Conservation (phyloP, 2,888 invertebrate species). For the Sphaerophoria taeniata region DNA sequence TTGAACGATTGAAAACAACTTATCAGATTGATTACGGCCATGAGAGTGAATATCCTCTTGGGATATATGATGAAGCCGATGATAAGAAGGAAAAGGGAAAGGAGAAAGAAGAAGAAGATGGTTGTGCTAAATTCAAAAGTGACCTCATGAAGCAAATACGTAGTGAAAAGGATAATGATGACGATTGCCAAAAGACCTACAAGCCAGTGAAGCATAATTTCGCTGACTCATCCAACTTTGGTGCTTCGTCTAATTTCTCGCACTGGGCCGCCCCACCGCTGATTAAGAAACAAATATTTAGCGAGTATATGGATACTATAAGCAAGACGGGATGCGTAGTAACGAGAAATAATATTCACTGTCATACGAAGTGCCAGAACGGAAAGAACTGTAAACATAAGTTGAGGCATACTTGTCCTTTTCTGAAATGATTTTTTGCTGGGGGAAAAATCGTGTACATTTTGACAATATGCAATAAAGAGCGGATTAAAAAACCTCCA, state of each 20-base stretch:
- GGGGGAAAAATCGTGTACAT: neutral
- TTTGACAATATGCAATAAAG: neutral
- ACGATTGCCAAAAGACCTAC: constrained; percentile 78
- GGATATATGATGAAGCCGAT: constrained; percentile 79
- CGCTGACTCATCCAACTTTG: constrained; percentile 77
- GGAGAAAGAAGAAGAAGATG: constrained; percentile 77
- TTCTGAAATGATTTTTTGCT: constrained; percentile 23
- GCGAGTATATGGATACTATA: constrained; percentile 82
- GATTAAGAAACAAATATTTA: constrained; percentile 77
- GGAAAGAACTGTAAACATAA: constrained; percentile 80
- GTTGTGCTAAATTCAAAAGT: constrained; percentile 78
- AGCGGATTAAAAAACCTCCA: neutral
- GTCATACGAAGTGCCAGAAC: constrained; percentile 79
- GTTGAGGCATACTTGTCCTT: constrained; percentile 76
- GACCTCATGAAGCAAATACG: constrained; percentile 78
- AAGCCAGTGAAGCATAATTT: constrained; percentile 79
- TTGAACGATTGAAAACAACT: constrained; percentile 84
- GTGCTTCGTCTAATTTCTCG: constrained; percentile 78
- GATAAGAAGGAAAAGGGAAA: constrained; percentile 72
- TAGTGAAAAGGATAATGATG: constrained; percentile 73
- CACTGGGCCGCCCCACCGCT: constrained; percentile 78
- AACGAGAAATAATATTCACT: constrained; percentile 80
- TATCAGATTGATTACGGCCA: constrained; percentile 85
- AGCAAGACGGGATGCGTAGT: constrained; percentile 81
- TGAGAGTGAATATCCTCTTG: constrained; percentile 80